These are phyloP conservation scores for sheep (Ovis aries) DNA, from an alignment of 2,113 vertebrate species.

Conservation along the genomic window DNA sequence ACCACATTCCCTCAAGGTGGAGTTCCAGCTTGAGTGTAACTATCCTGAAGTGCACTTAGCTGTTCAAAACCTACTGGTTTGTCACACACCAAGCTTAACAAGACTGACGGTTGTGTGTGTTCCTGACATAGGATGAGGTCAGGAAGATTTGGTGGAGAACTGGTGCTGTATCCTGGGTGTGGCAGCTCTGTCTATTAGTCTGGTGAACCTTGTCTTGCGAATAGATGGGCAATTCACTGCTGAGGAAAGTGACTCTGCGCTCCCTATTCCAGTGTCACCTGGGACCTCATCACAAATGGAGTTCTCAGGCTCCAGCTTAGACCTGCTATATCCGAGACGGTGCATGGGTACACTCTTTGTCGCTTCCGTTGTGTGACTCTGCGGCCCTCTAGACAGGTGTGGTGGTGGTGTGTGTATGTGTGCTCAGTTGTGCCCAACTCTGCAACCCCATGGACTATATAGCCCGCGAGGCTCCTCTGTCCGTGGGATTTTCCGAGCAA, in stretches of 20 bases:
- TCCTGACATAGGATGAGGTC: no score
- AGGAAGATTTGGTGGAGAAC: background rate
- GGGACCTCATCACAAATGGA: background rate
- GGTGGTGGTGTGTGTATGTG: background rate
- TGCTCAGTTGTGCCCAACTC: background rate
- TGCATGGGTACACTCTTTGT: background rate
- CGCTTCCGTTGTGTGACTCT: background rate
- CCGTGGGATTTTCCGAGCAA: background rate
- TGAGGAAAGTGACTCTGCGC: background rate
- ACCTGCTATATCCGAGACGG: background rate
- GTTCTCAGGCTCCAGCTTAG: background rate
- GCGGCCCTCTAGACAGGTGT: background rate
- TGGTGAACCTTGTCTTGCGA: background rate
- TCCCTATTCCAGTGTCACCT: background rate
- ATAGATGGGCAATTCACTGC: background rate
- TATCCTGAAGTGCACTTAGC: background rate
- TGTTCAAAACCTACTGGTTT: background rate
- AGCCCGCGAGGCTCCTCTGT: background rate
- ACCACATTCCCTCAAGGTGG: background rate
- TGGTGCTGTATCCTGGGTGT: no score
- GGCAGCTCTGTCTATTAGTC: background rate
- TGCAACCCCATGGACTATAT: background rate
- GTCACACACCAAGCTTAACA: background rate
- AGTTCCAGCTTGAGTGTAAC: background rate
- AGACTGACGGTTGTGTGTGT: background rate